Base-by-base conservation (phyloP, 2,113 vertebrate genomes). In the Hucho hucho region DNA sequence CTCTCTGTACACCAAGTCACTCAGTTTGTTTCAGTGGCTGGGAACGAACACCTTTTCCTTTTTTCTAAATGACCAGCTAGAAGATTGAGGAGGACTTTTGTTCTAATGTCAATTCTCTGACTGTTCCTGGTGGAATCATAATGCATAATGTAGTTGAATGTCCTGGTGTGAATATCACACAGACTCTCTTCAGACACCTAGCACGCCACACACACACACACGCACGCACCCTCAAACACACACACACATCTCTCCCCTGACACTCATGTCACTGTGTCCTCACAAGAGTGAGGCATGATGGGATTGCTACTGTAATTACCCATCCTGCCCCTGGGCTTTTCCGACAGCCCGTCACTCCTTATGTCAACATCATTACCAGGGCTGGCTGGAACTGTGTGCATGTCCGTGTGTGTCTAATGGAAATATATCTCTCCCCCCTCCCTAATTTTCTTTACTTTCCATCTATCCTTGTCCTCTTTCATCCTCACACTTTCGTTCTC, bases 361-460 rank as follows among this genome's bases (percentile, higher is more conserved):
- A 25, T 65, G 65, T 79, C 82, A 83, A 78, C 69, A 77, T 75
- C 61, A 76, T 69, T 82, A 80, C 69, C 73, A 68, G 77, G 26
- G 12, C 64, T 26, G 74, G 64, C 58, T 64, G 46, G 16, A 43
- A 43, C 6, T 64, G 70, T 47, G 46, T 70, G 68, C 4, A 13
- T 66, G 28, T 83, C 1, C 69, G 22, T 63, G 24, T 59, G 77
- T 81, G 64, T 83, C 73, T 68, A 71, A 71, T 6, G 49, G 28
- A 70, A 66, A 59, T 20, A 65, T 66, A n/a, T 69, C 61, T 53
- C 63, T 24, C 26, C 24, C 28, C 28, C n/a, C n/a, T 59, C 28
- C 16, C 29, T 32, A 4, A 25, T 13, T 22, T 18, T 16, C 24
- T 68, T 20, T 59, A 22, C 67, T n/a, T 3, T 47, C 61, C 24